Percentiles rank a stretch among this genome's conserved stretches.
These are phyloP conservation scores for Archips xylosteana DNA, from an alignment of 2,888 invertebrate species.

Conservation along the genomic window DNA sequence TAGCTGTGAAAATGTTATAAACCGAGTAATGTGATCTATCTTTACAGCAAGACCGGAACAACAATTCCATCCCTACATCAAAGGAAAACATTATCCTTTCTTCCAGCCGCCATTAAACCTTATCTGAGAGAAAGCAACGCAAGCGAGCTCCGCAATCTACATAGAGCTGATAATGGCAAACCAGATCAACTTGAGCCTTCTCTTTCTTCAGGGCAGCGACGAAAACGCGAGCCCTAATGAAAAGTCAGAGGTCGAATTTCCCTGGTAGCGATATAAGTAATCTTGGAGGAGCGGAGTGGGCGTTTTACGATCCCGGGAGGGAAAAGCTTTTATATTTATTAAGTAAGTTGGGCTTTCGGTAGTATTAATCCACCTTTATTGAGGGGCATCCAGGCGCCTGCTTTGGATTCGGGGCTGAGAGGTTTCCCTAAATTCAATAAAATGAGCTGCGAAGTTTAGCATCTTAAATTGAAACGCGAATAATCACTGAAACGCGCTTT, in stretches of 20 bases:
- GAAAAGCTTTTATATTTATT: constrained; percentile 86
- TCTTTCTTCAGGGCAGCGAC: constrained; percentile 53
- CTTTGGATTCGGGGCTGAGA: constrained; percentile 49
- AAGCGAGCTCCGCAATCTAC: constrained; percentile 79
- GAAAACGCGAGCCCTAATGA: constrained; percentile 64
- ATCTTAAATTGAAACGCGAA: constrained; percentile 14
- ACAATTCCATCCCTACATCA: constrained; percentile 76
- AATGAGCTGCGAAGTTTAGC: constrained; percentile 2
- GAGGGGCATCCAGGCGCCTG: constrained; percentile 76
- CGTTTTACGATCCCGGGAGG: constrained; percentile 80
- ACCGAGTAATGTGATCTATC: constrained; percentile 66
- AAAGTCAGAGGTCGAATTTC: constrained; percentile 64
- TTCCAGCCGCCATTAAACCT: constrained; percentile 77
- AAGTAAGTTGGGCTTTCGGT: constrained; percentile 86
- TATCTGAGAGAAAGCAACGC: constrained; percentile 82
- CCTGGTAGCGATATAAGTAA: constrained; percentile 78
- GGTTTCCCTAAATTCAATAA: constrained; percentile 42
- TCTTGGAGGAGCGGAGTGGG: constrained; percentile 81
- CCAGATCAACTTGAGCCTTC: constrained; percentile 61
- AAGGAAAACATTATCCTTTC: constrained; percentile 83
- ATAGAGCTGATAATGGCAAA: constrained; percentile 82
- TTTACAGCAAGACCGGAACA: constrained; percentile 70
- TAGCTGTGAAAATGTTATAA: constrained; percentile 51
- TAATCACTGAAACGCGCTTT: constrained; percentile 6
- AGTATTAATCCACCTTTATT: constrained; percentile 85